A percentile compares a stretch with the other conserved stretches of the same genome.
phyloP scores from a whole-genome alignment of 2,888 invertebrate species.

The Melinaea menophilus region DNA sequence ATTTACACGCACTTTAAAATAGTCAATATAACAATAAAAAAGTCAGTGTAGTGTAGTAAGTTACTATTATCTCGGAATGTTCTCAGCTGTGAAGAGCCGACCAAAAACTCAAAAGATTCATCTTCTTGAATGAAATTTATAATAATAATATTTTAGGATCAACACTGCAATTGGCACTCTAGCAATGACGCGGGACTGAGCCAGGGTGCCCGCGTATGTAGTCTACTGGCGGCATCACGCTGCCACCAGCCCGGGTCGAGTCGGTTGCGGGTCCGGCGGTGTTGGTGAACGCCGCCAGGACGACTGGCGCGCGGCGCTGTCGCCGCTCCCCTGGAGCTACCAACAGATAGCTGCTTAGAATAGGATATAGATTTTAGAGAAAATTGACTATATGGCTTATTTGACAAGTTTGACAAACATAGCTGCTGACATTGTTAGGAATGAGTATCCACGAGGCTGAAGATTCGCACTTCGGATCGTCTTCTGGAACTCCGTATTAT shows the following conservation, averaged over 20 bases:
- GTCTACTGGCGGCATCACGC: slow-evolving; percentile 45
- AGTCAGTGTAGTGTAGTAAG: too few relatives aligned
- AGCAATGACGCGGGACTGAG: slow-evolving; percentile 47
- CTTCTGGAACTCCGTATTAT: too few relatives aligned
- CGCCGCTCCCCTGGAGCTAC: slow-evolving; percentile 39
- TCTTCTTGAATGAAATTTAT: too few relatives aligned
- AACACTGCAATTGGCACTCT: too few relatives aligned
- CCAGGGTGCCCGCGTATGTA: slow-evolving; percentile 55
- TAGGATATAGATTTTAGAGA: background rate
- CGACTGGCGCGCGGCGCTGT: slow-evolving; percentile 44
- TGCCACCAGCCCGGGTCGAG: slow-evolving; percentile 45
- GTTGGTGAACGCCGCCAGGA: slow-evolving; percentile 49
- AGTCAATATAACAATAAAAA: too few relatives aligned
- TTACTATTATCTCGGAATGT: too few relatives aligned
- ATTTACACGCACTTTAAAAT: too few relatives aligned
- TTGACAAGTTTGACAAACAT: background rate
- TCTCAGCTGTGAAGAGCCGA: too few relatives aligned
- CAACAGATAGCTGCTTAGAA: slow-evolving; percentile 29
- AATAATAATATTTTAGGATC: too few relatives aligned
- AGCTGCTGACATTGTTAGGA: background rate
- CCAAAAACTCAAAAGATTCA: too few relatives aligned
- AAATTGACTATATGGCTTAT: slow-evolving; percentile 4
- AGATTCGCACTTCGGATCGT: background rate
- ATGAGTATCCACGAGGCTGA: background rate
- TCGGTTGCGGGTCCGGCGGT: slow-evolving; percentile 55